These are phyloP conservation scores for Ammodytes dubius DNA, from an alignment of 2,113 vertebrate species.

Conservation along the genomic window DNA sequence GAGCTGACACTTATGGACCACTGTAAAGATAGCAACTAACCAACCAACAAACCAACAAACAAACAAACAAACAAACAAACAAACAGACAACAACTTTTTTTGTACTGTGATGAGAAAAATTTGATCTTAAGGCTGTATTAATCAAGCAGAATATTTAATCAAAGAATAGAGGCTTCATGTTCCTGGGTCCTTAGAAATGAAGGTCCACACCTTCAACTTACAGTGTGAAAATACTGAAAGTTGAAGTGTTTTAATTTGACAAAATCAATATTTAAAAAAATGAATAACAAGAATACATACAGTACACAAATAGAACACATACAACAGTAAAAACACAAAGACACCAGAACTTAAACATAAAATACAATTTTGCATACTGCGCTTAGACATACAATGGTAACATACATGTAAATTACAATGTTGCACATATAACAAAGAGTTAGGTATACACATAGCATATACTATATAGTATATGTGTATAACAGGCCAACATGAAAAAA, in stretches of 20 bases:
- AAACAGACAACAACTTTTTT: too few relatives aligned
- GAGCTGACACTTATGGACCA: neutral
- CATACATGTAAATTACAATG: neutral
- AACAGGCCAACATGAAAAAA: constrained; percentile 12
- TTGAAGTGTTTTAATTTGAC: neutral
- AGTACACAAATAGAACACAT: neutral
- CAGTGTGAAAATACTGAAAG: too few relatives aligned
- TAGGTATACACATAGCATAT: constrained; percentile 28
- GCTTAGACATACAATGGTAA: neutral
- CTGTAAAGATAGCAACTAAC: too few relatives aligned
- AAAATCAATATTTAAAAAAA: neutral
- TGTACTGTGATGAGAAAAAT: too few relatives aligned
- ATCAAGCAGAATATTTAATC: too few relatives aligned
- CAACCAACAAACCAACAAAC: too few relatives aligned
- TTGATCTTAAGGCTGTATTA: too few relatives aligned
- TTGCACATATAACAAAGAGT: neutral
- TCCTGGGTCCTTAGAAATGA: too few relatives aligned
- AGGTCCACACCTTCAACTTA: too few relatives aligned
- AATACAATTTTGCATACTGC: neutral
- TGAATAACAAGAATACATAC: neutral
- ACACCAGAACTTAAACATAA: neutral
- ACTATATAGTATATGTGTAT: constrained; percentile 30
- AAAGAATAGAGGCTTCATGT: too few relatives aligned
- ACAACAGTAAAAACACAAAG: neutral
- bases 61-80: too few relatives aligned